Evolutionary conservation across 2,888 invertebrate species (phyloP).

Genomic region (Epinotia demarniana): DNA sequence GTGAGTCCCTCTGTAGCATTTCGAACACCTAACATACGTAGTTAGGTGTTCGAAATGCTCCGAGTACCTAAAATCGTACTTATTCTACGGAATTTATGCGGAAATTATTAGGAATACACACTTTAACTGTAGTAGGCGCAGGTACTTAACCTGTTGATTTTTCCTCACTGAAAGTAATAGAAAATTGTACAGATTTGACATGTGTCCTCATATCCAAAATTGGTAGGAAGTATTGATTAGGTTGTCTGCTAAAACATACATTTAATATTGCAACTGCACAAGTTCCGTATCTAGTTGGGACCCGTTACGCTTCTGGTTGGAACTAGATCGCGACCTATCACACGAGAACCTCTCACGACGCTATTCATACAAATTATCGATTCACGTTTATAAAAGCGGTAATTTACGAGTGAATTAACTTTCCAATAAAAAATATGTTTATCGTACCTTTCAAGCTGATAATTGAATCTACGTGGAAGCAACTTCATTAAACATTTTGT

Average conservation of each 20-base stretch:
- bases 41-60: not conserved
- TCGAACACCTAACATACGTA: no score
- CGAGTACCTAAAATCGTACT: not conserved
- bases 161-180: not conserved
- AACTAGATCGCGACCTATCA: slow-evolving; percentile 58
- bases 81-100: not conserved
- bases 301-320: slow-evolving; percentile 36
- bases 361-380: slow-evolving; percentile 54
- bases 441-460: not conserved
- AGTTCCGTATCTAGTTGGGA: slow-evolving; percentile 7
- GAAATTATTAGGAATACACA: not conserved
- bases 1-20: no score
- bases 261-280: slow-evolving; percentile 19
- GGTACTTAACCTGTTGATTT: no score
- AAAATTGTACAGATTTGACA: not conserved
- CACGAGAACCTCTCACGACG: slow-evolving; percentile 79
- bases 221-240: slow-evolving; percentile 44
- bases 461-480: not conserved
- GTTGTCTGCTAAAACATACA: not conserved
- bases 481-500: not conserved
- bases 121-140: not conserved
- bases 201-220: not conserved
- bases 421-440: not conserved
- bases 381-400: slow-evolving; percentile 14
- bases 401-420: not conserved